Evolutionary conservation across 2,113 vertebrate genomes (phyloP), one percentile per base, ranked within the genome.

Genomic region (Myotis yumanensis): DNA sequence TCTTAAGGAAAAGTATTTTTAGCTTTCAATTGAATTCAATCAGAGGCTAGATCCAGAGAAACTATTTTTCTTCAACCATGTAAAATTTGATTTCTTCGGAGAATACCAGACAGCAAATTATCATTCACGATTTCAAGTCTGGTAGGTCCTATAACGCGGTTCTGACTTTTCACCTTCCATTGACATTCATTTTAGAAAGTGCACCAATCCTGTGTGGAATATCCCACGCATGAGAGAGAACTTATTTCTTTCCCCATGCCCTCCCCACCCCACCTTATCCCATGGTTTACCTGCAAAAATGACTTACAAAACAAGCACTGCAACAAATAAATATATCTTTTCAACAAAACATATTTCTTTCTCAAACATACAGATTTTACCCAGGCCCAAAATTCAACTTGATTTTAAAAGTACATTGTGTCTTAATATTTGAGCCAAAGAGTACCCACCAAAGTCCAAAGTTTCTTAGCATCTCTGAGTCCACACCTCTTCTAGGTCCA

Each of bases 301-400:
- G 15, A 12, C 72, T 82, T 57, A 25, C 15, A 79, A 82, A 69
- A 7, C 20, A 52, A 89, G 40, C 25, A 15, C 1, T 35, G 2
- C 12, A 75, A 48, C 28, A 54, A 73, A 81, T 64, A 93, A 79
- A 14, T 82, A 80, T 7, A 62, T 40, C 25, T 51, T 95, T 96
- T 90, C 17, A 96, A 32, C 32, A 64, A 90, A 94, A 79, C 20
- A 85, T n/a, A 37, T 62, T 86, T 86, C n/a, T 95, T 81, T 89
- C 30, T 82, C 32, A 91, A 89, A 86, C 48, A 37, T 14, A 37
- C 28, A 90, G 28, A 35, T 69, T 81, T 75, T 80, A n/a, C 25
- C 23, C 25, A 68, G 40, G 22, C 6, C 35, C 75, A 16, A 87
- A 93, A 83, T 87, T 85, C 40, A 40, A 77, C 17, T 82, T 59